A percentile compares a stretch with the other conserved stretches of the same genome.
Conservation (phyloP, 2,888 invertebrate species). For the Stramonita haemastoma region DNA sequence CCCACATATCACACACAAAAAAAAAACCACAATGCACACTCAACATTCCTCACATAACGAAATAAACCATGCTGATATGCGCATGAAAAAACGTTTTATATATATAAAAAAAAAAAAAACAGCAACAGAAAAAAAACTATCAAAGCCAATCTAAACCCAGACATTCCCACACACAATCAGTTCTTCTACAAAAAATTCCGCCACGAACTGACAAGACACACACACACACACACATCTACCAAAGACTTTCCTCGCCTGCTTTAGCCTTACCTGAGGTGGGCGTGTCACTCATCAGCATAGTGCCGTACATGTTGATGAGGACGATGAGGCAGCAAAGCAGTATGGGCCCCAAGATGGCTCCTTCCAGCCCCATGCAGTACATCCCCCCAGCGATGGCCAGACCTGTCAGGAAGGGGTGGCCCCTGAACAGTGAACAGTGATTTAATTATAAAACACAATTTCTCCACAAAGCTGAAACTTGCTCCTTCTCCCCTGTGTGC, state of each 20-base stretch:
- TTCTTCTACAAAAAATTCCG: neutral
- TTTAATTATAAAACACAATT: too few species aligned
- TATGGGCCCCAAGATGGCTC: constrained; percentile 97
- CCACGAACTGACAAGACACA: neutral
- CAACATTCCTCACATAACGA: neutral
- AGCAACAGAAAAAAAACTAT: neutral
- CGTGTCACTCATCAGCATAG: constrained; percentile 69
- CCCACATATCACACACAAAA: too few species aligned
- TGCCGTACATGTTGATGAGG: constrained; percentile 79
- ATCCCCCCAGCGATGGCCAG: constrained; percentile 98
- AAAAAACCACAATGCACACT: too few species aligned
- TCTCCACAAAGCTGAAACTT: too few species aligned
- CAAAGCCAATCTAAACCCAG: neutral
- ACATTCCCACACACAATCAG: neutral
- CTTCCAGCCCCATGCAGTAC: constrained; percentile 97
- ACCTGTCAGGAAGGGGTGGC: constrained; percentile 97
- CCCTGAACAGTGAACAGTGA: constrained; percentile 80
- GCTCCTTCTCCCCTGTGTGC: too few species aligned
- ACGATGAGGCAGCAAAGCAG: constrained; percentile 96
- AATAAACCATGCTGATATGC: neutral
- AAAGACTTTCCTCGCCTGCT: neutral
- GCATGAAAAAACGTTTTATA: neutral
- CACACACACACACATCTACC: neutral
- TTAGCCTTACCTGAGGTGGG: constrained; percentile 43
- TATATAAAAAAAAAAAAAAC: neutral